Evolutionary conservation across 2,888 invertebrate species (phyloP).

Genomic region (Drosophila percnosoma): DNA sequence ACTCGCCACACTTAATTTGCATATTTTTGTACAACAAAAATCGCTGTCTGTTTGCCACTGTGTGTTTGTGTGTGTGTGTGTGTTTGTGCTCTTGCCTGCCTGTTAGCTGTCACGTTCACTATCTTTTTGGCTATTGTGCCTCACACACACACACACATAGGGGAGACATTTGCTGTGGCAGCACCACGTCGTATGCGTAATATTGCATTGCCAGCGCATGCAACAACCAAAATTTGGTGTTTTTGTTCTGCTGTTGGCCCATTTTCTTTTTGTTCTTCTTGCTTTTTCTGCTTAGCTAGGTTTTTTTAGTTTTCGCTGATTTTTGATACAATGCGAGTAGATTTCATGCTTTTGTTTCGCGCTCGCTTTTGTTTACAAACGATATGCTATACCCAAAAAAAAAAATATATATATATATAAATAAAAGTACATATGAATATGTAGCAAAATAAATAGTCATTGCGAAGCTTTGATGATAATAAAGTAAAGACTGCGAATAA

Average conservation of each 20-base stretch:
- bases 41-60: constrained; percentile 27
- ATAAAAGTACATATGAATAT: constrained; percentile 19
- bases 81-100: constrained; percentile 53
- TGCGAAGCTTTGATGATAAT: constrained; percentile 43
- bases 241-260: constrained; percentile 30
- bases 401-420: neutral
- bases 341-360: constrained; percentile 52
- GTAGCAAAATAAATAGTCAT: constrained; percentile 63
- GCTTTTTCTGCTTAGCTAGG: constrained; percentile 50
- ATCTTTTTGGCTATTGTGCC: constrained; percentile 64
- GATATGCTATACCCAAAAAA: constrained; percentile 50
- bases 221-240: constrained; percentile 37
- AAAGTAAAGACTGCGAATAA: constrained; percentile 30
- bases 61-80: constrained; percentile 20
- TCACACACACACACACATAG: constrained; percentile 34
- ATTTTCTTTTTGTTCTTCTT: constrained; percentile 24
- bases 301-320: constrained; percentile 49
- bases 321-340: constrained; percentile 27
- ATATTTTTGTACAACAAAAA: constrained; percentile 72
- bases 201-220: constrained; percentile 65
- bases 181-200: constrained; percentile 76
- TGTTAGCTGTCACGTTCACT: constrained; percentile 71
- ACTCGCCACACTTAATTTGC: constrained; percentile 76
- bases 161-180: constrained; percentile 36
- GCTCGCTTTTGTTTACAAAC: constrained; percentile 60